Evolutionary conservation across 2,797 vertebrate genomes (phyloP).

Genomic region (Scolopax rusticola): DNA sequence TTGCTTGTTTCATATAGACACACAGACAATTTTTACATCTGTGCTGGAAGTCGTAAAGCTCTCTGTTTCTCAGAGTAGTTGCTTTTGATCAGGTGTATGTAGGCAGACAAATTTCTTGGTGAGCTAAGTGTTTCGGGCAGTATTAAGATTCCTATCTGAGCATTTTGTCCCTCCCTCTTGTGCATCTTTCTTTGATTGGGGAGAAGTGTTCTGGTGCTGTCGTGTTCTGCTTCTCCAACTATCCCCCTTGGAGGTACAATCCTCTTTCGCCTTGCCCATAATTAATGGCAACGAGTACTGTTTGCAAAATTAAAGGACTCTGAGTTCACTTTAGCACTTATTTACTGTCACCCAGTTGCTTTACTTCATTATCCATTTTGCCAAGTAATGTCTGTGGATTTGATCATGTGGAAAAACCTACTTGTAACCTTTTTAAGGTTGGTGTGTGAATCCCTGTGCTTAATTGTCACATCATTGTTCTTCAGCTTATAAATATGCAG

Average conservation of each 20-base stretch:
- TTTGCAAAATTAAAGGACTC: constrained; percentile 31
- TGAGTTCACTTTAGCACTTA: constrained; percentile 41
- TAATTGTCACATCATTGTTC: background rate
- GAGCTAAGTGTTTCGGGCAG: background rate
- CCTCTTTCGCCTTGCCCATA: background rate
- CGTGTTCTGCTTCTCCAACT: background rate
- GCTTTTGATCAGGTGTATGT: background rate
- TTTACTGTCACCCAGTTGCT: background rate
- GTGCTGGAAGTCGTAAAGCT: background rate
- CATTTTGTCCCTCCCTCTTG: background rate
- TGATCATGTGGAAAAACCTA: constrained; percentile 31
- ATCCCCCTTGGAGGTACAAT: background rate
- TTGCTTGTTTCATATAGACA: background rate
- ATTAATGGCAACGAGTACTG: background rate
- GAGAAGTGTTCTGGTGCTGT: accelerated
- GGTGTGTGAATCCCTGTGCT: background rate
- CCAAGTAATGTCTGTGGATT: constrained; percentile 2
- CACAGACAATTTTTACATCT: background rate
- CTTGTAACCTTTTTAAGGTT: background rate
- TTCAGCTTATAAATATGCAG: background rate
- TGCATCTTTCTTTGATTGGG: background rate
- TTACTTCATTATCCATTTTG: constrained; percentile 28
- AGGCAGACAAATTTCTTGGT: background rate
- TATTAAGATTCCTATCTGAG: background rate
- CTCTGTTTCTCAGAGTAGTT: background rate